Base-by-base conservation (phyloP, 2,797 vertebrate species). In the Sciurus carolinensis region DNA sequence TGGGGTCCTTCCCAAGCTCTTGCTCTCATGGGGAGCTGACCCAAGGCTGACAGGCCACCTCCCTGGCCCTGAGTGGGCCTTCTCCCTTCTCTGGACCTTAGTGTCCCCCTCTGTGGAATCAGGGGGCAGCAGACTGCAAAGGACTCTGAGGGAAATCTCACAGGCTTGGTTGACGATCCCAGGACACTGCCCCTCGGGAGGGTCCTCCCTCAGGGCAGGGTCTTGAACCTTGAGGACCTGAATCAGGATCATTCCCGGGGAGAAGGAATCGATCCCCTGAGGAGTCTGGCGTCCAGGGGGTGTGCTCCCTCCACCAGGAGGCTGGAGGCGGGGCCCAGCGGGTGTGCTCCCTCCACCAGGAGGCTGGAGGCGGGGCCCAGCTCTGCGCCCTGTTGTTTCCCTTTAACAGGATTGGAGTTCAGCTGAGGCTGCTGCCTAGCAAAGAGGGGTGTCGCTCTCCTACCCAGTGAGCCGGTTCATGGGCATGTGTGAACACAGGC, bases 371-470 rank as follows among this genome's bases (percentile, higher is more conserved):
- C 39, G 39, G 4, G 39, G 39, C 39, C 39, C 50, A 24, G 62
- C 52, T 76, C 47, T 75, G 12, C 39, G 47, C 30, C 7, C 33
- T 47, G 57, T 85, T 2, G 18, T 24, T 42, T 39, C 30, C 52
- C 18, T 83, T 80, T 77, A 30, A 62, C 36, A 71, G 75, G 57
- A 18, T 24, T 20, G 86, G 28, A 47, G 44, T 44, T 86, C 54
- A 59, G 42, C 14, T 52, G 59, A 87, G 73, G 72, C 33, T 17
- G 17, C 73, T 42, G 39, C 13, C 50, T 10, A 85, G 69, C 44
- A 18, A 67, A 93, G 76, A 92, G 64, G 77, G 85, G 87, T n/a
- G 59, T 36, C 24, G 39, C 67, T 72, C n/a, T 75, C 72, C 42
- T 14, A 33, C 26, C 3, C 26, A 30, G 33, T 10, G 7, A 7